Percentiles rank a stretch among this genome's conserved stretches.
Conservation (phyloP, 1,140 invertebrate species). For the Zaprionus camerounensis region DNA sequence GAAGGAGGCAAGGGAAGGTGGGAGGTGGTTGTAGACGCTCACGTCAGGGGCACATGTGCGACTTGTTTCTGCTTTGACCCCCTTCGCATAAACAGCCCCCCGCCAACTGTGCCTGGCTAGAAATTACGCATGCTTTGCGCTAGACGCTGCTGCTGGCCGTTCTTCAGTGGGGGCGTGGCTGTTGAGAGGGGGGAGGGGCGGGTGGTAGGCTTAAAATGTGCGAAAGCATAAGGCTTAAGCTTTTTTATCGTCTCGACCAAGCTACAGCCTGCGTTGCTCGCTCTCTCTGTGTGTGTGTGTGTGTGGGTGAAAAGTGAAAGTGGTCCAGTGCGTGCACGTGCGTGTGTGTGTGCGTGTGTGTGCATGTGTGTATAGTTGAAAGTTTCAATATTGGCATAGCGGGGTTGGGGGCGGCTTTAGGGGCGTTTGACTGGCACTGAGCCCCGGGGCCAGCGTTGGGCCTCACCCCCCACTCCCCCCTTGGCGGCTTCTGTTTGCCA, state of each 20-base stretch:
- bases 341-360: constrained; percentile 41
- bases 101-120: background rate
- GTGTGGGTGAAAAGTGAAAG: constrained; percentile 62
- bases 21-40: background rate
- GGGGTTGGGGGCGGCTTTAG: constrained; percentile 1
- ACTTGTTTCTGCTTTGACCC: constrained; percentile 11
- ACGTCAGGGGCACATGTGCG: constrained; percentile 61
- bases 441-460: constrained; percentile 15
- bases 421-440: constrained; percentile 33
- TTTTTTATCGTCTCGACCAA: constrained; percentile 78
- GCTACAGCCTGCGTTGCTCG: constrained; percentile 9
- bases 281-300: constrained; percentile 6
- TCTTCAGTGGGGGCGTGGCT: constrained; percentile 26
- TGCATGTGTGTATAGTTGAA: constrained; percentile 67
- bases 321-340: constrained; percentile 45
- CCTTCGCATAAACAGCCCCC: constrained; percentile 17
- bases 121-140: constrained; percentile 72
- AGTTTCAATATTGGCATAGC: constrained; percentile 75
- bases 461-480: background rate
- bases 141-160: constrained; percentile 51
- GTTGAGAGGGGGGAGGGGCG: background rate
- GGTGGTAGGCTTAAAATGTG: constrained; percentile 64
- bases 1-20: background rate
- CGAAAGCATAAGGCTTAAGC: constrained; percentile 80
- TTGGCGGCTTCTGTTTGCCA: constrained; percentile 38